Conservation (phyloP, 2,797 vertebrate genomes). For the Sebastes itinus region DNA sequence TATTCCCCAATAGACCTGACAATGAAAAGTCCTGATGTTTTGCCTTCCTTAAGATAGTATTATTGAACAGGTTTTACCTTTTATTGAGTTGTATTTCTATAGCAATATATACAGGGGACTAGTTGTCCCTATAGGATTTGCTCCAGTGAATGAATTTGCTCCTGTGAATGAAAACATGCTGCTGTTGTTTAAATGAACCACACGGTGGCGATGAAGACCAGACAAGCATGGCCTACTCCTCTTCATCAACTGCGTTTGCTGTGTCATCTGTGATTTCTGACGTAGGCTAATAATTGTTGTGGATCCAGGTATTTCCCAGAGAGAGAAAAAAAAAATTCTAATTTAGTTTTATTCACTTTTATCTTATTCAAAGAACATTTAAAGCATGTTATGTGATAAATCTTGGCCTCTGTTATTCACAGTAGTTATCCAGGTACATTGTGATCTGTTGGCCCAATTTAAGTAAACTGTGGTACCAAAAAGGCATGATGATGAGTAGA, state of each 20-base stretch:
- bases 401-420: neutral
- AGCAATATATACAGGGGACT: no score
- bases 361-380: neutral
- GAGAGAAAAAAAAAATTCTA: neutral
- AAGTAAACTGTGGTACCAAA: no score
- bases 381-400: neutral
- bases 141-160: neutral
- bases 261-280: constrained; percentile 52
- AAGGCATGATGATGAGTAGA: no score
- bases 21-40: no score
- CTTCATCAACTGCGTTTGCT: constrained; percentile 32
- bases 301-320: constrained; percentile 12
- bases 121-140: neutral
- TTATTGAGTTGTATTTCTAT: neutral
- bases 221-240: neutral
- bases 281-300: constrained; percentile 2
- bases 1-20: no score
- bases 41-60: neutral
- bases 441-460: no score
- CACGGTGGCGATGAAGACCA: constrained; percentile 42
- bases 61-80: neutral
- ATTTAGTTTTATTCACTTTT: neutral
- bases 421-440: neutral
- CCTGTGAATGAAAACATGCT: constrained; percentile 1
- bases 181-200: constrained; percentile 7